Evolutionary conservation across 2,797 vertebrate species (phyloP).

Genomic region (Chrosomus eos): DNA sequence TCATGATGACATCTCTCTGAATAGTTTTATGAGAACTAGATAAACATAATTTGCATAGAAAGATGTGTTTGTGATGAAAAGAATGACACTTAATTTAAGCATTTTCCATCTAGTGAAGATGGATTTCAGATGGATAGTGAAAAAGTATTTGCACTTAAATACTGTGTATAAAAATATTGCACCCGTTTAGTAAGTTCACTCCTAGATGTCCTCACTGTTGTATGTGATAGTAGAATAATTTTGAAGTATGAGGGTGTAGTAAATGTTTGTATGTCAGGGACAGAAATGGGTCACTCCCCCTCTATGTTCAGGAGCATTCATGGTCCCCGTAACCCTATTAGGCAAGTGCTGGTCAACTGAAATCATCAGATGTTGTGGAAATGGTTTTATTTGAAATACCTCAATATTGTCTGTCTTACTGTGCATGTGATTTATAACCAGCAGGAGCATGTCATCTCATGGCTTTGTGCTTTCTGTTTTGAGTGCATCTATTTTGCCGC

Average conservation of each 20-base stretch:
- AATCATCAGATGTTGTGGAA: conserved; percentile 10
- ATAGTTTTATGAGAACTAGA: too few relatives aligned
- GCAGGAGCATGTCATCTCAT: not conserved
- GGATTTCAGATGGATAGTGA: not conserved
- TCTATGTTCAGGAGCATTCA: not conserved
- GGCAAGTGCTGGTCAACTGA: not conserved
- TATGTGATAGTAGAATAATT: not conserved
- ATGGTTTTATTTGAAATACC: conserved; percentile 17
- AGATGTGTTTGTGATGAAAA: not conserved
- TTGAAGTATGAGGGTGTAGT: not conserved
- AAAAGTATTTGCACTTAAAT: not conserved
- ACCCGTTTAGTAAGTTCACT: not conserved
- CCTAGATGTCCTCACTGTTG: not conserved
- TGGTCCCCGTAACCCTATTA: conserved; percentile 7
- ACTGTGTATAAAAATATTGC: not conserved
- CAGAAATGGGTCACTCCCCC: not conserved
- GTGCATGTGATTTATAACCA: conserved; percentile 13
- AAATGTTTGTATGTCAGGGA: not conserved
- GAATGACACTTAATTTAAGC: not conserved
- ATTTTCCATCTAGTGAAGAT: not conserved
- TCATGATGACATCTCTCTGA: too few relatives aligned
- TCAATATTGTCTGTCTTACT: conserved; percentile 3
- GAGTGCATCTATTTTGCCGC: conserved; percentile 27
- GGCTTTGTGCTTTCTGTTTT: conserved; percentile 21
- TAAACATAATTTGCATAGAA: not conserved